A percentile compares a stretch with the other conserved stretches of the same genome.
Evolutionary conservation across 2,113 vertebrate genomes (phyloP).

Genomic region (Callaeas wilsoni): DNA sequence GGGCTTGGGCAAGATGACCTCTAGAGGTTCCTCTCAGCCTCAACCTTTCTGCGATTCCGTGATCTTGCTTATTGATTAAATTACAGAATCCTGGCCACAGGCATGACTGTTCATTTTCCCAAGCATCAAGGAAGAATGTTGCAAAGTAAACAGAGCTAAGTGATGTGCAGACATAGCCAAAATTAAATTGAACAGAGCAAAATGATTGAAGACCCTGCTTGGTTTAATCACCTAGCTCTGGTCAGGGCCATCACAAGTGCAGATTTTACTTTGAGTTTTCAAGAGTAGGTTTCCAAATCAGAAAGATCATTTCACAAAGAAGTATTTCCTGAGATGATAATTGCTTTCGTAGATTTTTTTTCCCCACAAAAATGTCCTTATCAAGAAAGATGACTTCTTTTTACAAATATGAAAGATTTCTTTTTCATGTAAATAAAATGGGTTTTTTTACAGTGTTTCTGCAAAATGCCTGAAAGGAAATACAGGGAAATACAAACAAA

Average conservation of each 20-base stretch:
- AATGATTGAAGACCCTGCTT: background rate
- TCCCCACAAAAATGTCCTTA: background rate
- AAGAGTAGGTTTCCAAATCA: background rate
- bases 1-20: background rate
- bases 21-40: background rate
- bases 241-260: background rate
- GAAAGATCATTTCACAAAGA: background rate
- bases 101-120: background rate
- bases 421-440: background rate
- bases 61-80: background rate
- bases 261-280: background rate
- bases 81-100: background rate
- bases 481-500: background rate
- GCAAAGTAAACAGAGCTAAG: background rate
- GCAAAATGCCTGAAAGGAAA: rapidly evolving
- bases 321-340: background rate
- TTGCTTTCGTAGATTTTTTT: background rate
- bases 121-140: background rate
- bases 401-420: background rate
- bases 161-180: background rate
- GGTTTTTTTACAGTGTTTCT: background rate
- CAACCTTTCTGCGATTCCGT: rapidly evolving
- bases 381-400: background rate
- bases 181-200: background rate
- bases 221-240: background rate